Evolutionary conservation across 1,140 invertebrate genomes (phyloP).

Genomic region (Musca domestica): DNA sequence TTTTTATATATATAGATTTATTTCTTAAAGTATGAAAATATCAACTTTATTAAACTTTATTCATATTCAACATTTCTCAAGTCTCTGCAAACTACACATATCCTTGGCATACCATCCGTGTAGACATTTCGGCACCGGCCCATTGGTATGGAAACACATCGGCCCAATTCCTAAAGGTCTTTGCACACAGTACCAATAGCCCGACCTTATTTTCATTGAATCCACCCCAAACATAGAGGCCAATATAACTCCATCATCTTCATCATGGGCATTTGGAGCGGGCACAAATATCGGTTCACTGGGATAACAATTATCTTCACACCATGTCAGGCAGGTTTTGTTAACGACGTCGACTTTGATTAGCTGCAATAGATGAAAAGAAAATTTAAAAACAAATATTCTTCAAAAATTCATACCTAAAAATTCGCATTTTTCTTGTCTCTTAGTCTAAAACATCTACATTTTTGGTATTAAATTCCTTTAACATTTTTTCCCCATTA

Average conservation of each 20-base stretch:
- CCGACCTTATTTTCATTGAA: conserved; percentile 62
- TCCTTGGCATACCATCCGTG: conserved; percentile 73
- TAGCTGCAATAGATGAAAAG: conserved; percentile 56
- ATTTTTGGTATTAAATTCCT: too few species aligned
- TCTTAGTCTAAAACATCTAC: too few species aligned
- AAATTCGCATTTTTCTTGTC: too few species aligned
- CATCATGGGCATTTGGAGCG: conserved; percentile 62
- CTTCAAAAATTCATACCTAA: too few species aligned
- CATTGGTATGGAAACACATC: conserved; percentile 65
- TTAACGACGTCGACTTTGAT: conserved; percentile 74
- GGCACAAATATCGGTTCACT: conserved; percentile 87
- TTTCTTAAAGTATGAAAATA: too few species aligned
- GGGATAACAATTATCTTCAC: conserved; percentile 71
- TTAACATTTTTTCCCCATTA: too few species aligned
- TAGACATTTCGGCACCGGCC: conserved; percentile 74
- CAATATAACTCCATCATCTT: conserved; percentile 75
- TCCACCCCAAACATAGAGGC: conserved; percentile 68
- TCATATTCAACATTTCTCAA: too few species aligned
- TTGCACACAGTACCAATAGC: conserved; percentile 69
- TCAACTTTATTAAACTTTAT: too few species aligned
- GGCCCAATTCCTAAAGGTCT: conserved; percentile 65
- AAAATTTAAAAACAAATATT: conserved; percentile 1
- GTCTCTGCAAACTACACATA: conserved; percentile 25
- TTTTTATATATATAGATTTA: too few species aligned
- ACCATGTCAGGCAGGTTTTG: conserved; percentile 69